Evolutionary conservation across 2,888 invertebrate genomes (phyloP).

Genomic region (Trachelus tabidus): DNA sequence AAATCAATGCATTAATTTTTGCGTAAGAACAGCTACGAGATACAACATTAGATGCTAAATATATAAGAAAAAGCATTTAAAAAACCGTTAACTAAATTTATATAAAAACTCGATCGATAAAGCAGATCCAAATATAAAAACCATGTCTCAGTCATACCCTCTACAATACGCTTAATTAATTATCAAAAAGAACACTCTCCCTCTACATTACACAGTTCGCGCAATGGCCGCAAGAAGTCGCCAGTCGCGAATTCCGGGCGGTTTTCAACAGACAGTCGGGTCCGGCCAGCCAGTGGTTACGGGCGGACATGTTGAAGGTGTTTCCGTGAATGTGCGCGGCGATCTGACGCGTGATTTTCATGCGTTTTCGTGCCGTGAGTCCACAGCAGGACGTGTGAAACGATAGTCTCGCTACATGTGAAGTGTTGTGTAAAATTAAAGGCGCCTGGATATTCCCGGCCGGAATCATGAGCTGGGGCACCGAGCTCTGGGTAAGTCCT

Average conservation of each 20-base stretch:
- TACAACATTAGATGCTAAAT: neutral
- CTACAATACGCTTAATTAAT: neutral
- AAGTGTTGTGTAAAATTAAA: constrained; percentile 39
- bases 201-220: neutral
- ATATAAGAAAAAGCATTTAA: neutral
- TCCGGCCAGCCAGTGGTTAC: constrained; percentile 61
- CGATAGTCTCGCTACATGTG: constrained; percentile 47
- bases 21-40: neutral
- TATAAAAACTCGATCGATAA: neutral
- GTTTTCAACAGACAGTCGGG: constrained; percentile 50
- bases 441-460: constrained; percentile 54
- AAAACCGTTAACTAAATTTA: neutral
- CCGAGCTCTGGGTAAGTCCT: constrained; percentile 66
- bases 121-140: neutral
- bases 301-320: constrained; percentile 60
- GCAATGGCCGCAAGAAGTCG: constrained; percentile 18
- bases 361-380: constrained; percentile 28
- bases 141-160: neutral
- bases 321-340: constrained; percentile 48
- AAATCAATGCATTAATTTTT: neutral
- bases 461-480: constrained; percentile 67
- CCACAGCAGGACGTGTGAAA: neutral
- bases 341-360: constrained; percentile 50
- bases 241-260: constrained; percentile 50
- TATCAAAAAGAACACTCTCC: neutral